Evolutionary conservation across 2,888 invertebrate species (phyloP), one percentile per base, ranked within the genome.

Genomic region (Acanthacorydalis orientalis): DNA sequence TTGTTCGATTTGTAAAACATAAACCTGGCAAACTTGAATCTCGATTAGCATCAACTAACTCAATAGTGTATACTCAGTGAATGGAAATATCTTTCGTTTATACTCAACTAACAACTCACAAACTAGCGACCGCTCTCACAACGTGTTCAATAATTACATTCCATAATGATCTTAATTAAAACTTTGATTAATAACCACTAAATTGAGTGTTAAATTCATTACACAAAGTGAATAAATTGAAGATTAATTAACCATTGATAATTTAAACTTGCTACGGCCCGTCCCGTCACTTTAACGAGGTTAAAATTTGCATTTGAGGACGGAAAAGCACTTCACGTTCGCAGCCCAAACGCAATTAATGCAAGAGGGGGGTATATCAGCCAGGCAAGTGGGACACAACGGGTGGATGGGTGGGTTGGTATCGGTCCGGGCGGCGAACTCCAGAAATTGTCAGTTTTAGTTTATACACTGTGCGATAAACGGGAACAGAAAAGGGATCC

Each of bases 171-270:
- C 63, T 67, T 68, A 68, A 70, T 71, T 69, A 69, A 69, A 70
- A 70, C 67, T 69, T 70, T 68, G 68, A 70, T 70, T 70, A 70
- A 70, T 69, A 69, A 69, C 67, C 68, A 64, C 68, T 66, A 69
- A 71, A 72, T 72, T 70, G 70, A 64, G 65, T 63, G 65, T 64
- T 66, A 66, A 67, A 65, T 66, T 65, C 63, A 64, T 67, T 65
- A 67, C 60, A 65, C 63, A 67, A 67, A 68, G 68, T 68, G 68
- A 68, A 68, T 68, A 68, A 68, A 68, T 68, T 68, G 67, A 66
- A 67, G 67, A 67, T 68, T 67, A 68, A 68, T 68, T 68, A 68
- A 68, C 66, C 68, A 61, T 62, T 61, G 67, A 67, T 67, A 66
- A 67, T 68, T 66, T 67, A 66, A 68, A 65, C 66, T 65, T 64